A percentile compares a stretch with the other conserved stretches of the same genome.
Evolutionary conservation across 2,888 invertebrate genomes (phyloP).

Genomic region (Onchidella celtica): DNA sequence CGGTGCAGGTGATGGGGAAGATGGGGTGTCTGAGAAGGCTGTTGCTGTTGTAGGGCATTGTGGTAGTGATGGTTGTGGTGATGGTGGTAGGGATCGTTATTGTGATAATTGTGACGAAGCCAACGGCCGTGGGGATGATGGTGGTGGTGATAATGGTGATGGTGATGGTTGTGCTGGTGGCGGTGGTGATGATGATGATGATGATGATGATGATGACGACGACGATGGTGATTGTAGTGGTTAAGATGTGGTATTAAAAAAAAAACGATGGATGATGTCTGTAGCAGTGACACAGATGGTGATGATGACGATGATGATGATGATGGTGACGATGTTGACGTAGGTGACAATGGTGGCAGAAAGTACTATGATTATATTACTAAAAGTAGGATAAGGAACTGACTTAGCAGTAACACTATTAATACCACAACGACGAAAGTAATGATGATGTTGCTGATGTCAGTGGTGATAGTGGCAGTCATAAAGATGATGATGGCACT

Average conservation of each 20-base stretch:
- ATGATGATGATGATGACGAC: neutral
- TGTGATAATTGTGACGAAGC: neutral
- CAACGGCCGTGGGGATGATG: neutral
- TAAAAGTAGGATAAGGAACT: neutral
- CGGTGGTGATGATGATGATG: conserved; percentile 3
- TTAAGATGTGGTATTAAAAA: too few relatives aligned
- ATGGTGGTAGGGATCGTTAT: neutral
- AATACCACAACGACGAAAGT: neutral
- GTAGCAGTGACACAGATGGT: neutral
- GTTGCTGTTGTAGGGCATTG: too few relatives aligned
- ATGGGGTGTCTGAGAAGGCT: too few relatives aligned
- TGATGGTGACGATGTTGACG: neutral
- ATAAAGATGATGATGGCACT: neutral
- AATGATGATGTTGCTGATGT: neutral
- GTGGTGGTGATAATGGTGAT: neutral
- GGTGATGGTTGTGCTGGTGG: neutral
- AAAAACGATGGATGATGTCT: neutral
- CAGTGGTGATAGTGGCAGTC: neutral
- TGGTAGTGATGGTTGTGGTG: neutral
- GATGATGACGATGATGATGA: neutral
- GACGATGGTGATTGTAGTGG: neutral
- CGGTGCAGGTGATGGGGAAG: neutral
- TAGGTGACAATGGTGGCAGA: neutral
- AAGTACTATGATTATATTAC: neutral
- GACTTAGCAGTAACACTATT: neutral